Conservation (phyloP, 2,113 vertebrate genomes). For the Chaetodon trifascialis region DNA sequence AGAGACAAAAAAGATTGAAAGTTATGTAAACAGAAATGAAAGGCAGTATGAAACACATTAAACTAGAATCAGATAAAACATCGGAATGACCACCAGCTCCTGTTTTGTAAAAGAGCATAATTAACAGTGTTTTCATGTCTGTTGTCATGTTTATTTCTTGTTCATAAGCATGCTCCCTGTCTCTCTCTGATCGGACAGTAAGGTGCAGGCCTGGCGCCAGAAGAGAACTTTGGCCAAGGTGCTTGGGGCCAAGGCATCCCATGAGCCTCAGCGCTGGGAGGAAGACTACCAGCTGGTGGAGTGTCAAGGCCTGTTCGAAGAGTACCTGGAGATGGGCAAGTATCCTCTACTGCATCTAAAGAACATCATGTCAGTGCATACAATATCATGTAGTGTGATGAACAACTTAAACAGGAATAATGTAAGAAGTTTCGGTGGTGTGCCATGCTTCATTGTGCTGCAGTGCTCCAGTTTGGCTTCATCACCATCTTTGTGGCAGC, state of each 20-base stretch:
- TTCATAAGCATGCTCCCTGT: neutral
- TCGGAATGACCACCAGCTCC: neutral
- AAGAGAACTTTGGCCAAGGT: conserved; percentile 76
- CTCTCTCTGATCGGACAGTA: conserved; percentile 70
- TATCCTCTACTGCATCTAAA: neutral
- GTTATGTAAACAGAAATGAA: neutral
- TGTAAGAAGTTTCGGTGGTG: neutral
- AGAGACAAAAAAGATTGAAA: neutral
- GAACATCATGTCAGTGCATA: neutral
- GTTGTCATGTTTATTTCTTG: neutral
- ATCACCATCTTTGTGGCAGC: conserved; percentile 87
- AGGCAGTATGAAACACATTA: neutral
- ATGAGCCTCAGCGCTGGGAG: conserved; percentile 81
- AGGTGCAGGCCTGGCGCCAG: conserved; percentile 86
- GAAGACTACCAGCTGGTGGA: conserved; percentile 85
- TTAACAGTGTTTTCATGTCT: neutral
- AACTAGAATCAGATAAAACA: neutral
- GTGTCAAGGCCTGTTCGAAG: conserved; percentile 86
- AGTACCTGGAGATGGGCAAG: conserved; percentile 87
- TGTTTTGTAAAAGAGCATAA: neutral
- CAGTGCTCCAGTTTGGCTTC: conserved; percentile 87
- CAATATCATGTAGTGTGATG: neutral
- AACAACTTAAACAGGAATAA: neutral
- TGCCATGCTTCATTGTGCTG: neutral
- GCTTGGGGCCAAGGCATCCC: conserved; percentile 64